Conservation (phyloP, 2,888 invertebrate genomes). For the Sinentomon sp. region DNA sequence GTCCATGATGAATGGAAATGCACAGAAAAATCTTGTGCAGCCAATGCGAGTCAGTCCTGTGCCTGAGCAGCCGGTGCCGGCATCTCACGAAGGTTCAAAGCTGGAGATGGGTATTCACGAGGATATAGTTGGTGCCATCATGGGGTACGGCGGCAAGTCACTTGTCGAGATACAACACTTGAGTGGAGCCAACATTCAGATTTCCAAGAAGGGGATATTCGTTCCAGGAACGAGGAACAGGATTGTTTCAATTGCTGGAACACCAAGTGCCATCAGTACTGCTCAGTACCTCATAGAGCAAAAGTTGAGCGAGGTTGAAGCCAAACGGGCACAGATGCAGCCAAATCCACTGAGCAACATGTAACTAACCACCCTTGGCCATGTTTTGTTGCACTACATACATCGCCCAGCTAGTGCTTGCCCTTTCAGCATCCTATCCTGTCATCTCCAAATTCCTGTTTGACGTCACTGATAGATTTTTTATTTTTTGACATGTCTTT, state of each 20-base stretch:
- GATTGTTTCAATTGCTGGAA: constrained; percentile 83
- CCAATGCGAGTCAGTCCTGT: no score
- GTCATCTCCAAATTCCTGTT: no score
- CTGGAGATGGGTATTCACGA: constrained; percentile 60
- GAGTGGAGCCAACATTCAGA: constrained; percentile 92
- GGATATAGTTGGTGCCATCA: constrained; percentile 88
- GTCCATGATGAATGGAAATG: no score
- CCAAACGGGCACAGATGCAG: constrained; percentile 82
- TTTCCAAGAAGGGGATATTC: constrained; percentile 92
- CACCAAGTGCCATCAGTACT: constrained; percentile 57
- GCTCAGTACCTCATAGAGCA: constrained; percentile 90
- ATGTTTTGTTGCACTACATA: no score
- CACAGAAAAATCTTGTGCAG: no score
- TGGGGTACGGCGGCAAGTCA: constrained; percentile 87
- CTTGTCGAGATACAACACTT: constrained; percentile 89
- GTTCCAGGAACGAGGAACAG: constrained; percentile 91
- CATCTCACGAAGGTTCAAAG: constrained; percentile 68
- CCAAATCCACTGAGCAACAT: no score
- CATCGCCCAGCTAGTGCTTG: no score
- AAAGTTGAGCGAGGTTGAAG: constrained; percentile 83
- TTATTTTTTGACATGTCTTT: no score
- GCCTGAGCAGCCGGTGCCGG: no score
- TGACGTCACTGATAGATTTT: no score
- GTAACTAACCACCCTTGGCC: no score
- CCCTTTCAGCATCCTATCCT: no score